Base-by-base conservation (phyloP, 2,113 vertebrate species). In the Oryzias celebensis region DNA sequence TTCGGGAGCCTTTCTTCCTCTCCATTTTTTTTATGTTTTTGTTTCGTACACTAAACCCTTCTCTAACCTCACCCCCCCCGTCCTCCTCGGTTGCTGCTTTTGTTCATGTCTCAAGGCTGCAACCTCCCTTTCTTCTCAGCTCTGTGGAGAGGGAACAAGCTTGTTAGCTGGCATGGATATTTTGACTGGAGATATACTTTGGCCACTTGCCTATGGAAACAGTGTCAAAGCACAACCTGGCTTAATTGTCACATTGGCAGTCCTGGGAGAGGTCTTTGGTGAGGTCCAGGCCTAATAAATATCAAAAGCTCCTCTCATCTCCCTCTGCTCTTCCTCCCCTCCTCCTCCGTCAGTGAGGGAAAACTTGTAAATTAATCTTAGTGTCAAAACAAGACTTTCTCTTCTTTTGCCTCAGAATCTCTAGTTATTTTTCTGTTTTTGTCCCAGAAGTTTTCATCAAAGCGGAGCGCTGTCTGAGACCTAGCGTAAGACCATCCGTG, bases 201-300 rank as follows among this genome's bases (percentile, higher is more conserved):
- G 94, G 94, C 94, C 94, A 96, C 94, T 96, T 97, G 95, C 95
- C 94, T 96, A 93, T 95, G 94, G 95, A 94, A 95, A 96, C 94
- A 93, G 89, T 94, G 95, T 95, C 94, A 94, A 95, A 94, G 94
- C 91, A 90, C 94, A 95, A 96, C 95, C 95, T 93, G 94, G 92
- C 93, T 92, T 98, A 99, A 99, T 98, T 98, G 96, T 95, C 95
- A 90, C 94, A 94, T 95, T 93, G 93, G 91, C 94, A 94, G 93
- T 95, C 94, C 94, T 93, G 93, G 91, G 94, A 94, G 94, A 93
- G 89, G 90, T 92, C 93, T 87, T 90, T 92, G 91, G 93, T 91
- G 91, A 92, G 91, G 88, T 90, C 92, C 90, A 90, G 82, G 93
- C 90, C 92, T 93, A 93, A 95, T 94, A 94, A 94, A 96, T 95